These are phyloP conservation scores for Monochamus alternatus DNA, from an alignment of 2,888 invertebrate genomes.

Conservation along the genomic window DNA sequence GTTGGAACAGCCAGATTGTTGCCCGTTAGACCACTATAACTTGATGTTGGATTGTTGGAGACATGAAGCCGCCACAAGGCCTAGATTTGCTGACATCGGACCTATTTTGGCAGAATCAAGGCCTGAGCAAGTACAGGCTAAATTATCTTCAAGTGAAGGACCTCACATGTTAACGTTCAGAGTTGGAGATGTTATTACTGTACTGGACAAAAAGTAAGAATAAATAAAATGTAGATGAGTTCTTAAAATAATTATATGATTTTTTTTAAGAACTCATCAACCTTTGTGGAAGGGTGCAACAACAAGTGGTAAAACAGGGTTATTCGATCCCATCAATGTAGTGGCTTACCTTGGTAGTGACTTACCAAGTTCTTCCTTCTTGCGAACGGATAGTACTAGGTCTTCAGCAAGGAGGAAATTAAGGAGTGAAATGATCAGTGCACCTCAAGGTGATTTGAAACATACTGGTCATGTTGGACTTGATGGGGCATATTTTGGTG, in stretches of 20 bases:
- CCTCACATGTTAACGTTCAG: conserved; percentile 85
- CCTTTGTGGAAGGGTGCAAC: conserved; percentile 93
- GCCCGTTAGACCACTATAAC: conserved; percentile 92
- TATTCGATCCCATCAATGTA: conserved; percentile 92
- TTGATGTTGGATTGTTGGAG: conserved; percentile 98
- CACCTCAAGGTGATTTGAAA: conserved; percentile 96
- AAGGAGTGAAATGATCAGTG: conserved; percentile 94
- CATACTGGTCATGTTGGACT: conserved; percentile 97
- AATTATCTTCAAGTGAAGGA: conserved; percentile 73
- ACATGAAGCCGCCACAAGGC: conserved; percentile 90
- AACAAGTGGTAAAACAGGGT: conserved; percentile 91
- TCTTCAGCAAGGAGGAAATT: conserved; percentile 78
- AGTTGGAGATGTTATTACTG: conserved; percentile 92
- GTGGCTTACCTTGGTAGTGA: conserved; percentile 90
- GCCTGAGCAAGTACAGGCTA: conserved; percentile 94
- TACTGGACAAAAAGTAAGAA: conserved; percentile 85
- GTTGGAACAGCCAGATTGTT: conserved; percentile 94
- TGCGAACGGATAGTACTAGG: conserved; percentile 77
- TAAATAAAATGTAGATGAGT: too few species aligned
- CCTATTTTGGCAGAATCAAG: conserved; percentile 86
- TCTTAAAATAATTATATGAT: not conserved
- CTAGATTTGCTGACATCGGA: conserved; percentile 90
- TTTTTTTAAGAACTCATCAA: conserved; percentile 73
- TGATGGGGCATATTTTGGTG: conserved; percentile 98
- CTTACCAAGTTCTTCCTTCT: conserved; percentile 74